Base-by-base conservation (phyloP, 2,113 vertebrate species). In the Sakesphorus luctuosus region DNA sequence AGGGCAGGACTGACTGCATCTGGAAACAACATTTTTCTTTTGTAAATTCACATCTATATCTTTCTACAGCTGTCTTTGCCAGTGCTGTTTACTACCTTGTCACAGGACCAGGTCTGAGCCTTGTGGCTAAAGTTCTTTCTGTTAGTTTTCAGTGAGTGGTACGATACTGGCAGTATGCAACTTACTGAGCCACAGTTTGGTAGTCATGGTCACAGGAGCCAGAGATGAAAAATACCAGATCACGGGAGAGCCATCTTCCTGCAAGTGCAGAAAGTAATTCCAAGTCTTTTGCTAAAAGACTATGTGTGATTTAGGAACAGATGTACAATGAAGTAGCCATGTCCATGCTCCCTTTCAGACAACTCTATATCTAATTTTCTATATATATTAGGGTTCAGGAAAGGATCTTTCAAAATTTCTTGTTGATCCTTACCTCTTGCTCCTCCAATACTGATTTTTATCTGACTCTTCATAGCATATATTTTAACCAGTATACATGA, bases 91-190 rank as follows among this genome's bases (percentile, higher is more conserved):
- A 72, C 29, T 29, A 17, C 53, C 4, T 11, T 61, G 38, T 11
- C 24, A 24, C 6, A 52, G 38, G n/a, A 75, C 4, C 43, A 71
- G 19, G 18, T 84, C 50, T 68, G 29, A 69, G 15, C 0, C 0
- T 93, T 67, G 29, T 69, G 38, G 33, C 13, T 84, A 73, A 91
- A 62, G 2, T 9, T 86, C 55, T 44, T 92, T 47, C 40, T 61
- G 6, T 16, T 84, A 8, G 81, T 91, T 94, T 78, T 56, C 35
- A 33, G 8, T 56, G 44, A 18, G 8, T 71, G 46, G 23, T 46
- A 43, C 2, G 20, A 50, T 68, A 72, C 19, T 0, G 0, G 26
- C 0, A 0, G 25, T 33, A 43, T 0, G 0, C 17, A 84, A 16
- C 6, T 75, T 73, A 31, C 12, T 74, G 49, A 79, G n/a, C 33